phyloP scores from a whole-genome alignment of 2,113 vertebrate species.

The Vidua macroura region DNA sequence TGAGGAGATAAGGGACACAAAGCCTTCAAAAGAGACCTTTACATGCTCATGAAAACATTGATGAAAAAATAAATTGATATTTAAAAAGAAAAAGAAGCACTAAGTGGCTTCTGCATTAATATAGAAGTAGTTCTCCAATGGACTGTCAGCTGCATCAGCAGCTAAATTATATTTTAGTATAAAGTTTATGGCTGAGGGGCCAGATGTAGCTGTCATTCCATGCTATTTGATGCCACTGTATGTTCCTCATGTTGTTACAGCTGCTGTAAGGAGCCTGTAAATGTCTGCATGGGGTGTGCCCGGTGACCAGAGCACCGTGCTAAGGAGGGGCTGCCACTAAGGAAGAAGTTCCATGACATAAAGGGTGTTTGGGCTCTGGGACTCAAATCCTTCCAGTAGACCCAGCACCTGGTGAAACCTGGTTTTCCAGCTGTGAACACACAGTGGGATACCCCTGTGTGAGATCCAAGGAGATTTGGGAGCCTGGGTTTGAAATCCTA shows the following conservation, averaged over 20 bases:
- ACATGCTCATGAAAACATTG: neutral
- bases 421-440: neutral
- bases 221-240: neutral
- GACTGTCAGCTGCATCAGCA: neutral
- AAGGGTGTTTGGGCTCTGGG: neutral
- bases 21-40: neutral
- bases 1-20: neutral
- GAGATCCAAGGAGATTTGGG: neutral
- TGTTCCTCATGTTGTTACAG: neutral
- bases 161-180: neutral
- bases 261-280: neutral
- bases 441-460: neutral
- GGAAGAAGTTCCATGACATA: neutral
- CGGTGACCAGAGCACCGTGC: rapidly evolving
- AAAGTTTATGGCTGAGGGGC: neutral
- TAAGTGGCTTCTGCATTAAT: neutral
- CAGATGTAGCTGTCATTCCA: neutral
- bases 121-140: neutral
- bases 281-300: neutral
- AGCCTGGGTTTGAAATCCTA: neutral
- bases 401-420: neutral
- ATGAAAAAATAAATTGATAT: neutral
- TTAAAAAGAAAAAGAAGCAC: neutral
- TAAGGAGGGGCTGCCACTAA: neutral
- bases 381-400: neutral